Percentiles rank a stretch among this genome's conserved stretches.
phyloP scores from a whole-genome alignment of 2,888 invertebrate species.

The Heterodera filipjevi region DNA sequence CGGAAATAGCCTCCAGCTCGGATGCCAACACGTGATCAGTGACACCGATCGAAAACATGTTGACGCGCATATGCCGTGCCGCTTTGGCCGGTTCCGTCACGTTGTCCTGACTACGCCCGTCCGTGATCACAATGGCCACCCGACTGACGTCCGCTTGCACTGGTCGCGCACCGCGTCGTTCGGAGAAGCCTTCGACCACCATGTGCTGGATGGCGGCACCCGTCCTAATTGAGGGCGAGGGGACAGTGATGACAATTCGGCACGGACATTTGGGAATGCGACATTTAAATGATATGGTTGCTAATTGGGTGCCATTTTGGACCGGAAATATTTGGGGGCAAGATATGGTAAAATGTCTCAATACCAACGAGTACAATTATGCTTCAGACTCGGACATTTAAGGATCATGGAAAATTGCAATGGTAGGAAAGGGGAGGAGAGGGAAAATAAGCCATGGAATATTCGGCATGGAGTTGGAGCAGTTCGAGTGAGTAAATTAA shows the following conservation, averaged over 20 bases:
- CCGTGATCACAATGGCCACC: conserved; percentile 67
- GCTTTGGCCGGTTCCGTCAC: conserved; percentile 65
- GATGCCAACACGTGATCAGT: conserved; percentile 64
- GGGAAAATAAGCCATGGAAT: too few relatives aligned
- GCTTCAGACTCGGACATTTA: too few relatives aligned
- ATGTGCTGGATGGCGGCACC: conserved; percentile 65
- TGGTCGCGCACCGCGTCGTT: conserved; percentile 62
- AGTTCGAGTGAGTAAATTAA: too few relatives aligned
- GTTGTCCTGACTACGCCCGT: conserved; percentile 66
- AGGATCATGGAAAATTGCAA: too few relatives aligned
- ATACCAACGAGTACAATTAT: too few relatives aligned
- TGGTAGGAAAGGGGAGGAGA: too few relatives aligned
- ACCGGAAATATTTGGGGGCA: too few relatives aligned
- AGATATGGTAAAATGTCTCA: too few relatives aligned
- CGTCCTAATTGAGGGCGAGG: conserved; percentile 41
- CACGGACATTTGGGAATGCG: background rate
- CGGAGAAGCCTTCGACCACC: conserved; percentile 63
- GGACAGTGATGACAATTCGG: background rate
- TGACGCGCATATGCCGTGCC: conserved; percentile 53
- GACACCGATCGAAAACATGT: conserved; percentile 66
- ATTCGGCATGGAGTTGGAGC: too few relatives aligned
- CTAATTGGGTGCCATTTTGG: too few relatives aligned
- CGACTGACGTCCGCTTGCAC: conserved; percentile 55
- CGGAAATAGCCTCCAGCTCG: conserved; percentile 64
- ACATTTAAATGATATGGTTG: too few relatives aligned